Evolutionary conservation across 2,888 invertebrate genomes (phyloP).

Genomic region (Barypeithes pellucidus): DNA sequence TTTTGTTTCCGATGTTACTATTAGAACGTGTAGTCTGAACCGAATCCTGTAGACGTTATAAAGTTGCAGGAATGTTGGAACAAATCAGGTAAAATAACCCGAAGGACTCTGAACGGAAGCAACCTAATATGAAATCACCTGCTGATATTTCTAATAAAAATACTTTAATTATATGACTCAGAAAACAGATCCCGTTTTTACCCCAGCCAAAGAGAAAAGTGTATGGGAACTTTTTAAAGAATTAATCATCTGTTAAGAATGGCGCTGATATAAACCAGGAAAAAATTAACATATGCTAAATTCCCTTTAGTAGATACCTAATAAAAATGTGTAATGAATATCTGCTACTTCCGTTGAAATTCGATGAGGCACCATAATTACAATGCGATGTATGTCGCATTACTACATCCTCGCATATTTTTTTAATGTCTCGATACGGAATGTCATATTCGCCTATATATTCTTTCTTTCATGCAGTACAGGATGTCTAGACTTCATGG

Average conservation of each 20-base stretch:
- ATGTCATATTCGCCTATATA: conserved; percentile 4
- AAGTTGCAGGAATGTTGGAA: too few relatives aligned
- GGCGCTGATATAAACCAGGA: conserved; percentile 9
- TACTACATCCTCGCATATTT: conserved; percentile 21
- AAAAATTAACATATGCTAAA: conserved; percentile 47
- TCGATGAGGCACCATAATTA: conserved; percentile 27
- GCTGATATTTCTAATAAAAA: neutral
- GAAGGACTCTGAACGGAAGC: too few relatives aligned
- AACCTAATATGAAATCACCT: too few relatives aligned
- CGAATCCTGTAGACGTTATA: too few relatives aligned
- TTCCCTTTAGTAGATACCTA: conserved; percentile 45
- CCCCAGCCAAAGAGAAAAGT: neutral
- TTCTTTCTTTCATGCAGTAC: neutral
- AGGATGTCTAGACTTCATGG: neutral
- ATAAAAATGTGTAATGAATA: conserved; percentile 48
- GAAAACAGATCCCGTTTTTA: neutral
- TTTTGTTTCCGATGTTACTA: too few relatives aligned
- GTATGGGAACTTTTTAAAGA: conserved; percentile 18
- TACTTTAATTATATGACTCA: neutral
- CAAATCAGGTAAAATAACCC: too few relatives aligned
- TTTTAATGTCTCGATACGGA: conserved; percentile 4
- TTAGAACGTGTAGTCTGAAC: too few relatives aligned
- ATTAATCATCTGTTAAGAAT: conserved; percentile 14
- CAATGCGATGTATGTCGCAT: conserved; percentile 10
- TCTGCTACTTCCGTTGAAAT: conserved; percentile 44